Percentiles rank a stretch among this genome's conserved stretches.
phyloP scores from a whole-genome alignment of 2,797 vertebrate species.

The Periophthalmus magnuspinnatus region DNA sequence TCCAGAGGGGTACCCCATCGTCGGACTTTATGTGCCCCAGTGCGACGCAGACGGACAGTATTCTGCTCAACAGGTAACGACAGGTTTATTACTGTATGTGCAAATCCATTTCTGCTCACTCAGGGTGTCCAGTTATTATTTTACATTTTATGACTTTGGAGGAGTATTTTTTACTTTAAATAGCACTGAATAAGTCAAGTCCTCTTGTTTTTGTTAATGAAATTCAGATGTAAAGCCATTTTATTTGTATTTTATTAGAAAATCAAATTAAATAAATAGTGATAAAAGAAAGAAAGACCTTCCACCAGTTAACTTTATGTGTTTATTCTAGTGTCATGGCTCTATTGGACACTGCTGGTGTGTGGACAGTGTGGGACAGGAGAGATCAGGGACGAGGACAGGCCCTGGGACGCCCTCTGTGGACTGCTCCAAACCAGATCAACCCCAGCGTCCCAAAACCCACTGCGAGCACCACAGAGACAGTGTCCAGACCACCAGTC shows the following conservation, averaged over 20 bases:
- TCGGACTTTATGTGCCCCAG: slow-evolving; percentile 63
- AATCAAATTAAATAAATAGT: background rate
- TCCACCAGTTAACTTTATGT: no score
- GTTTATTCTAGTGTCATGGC: background rate
- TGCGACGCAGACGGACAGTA: slow-evolving; percentile 58
- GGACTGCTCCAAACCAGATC: slow-evolving; percentile 24
- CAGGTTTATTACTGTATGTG: background rate
- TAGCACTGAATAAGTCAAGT: no score
- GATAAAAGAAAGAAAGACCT: background rate
- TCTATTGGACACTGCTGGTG: slow-evolving; percentile 44
- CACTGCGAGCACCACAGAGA: slow-evolving; percentile 71
- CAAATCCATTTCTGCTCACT: no score
- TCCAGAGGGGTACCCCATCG: slow-evolving; percentile 10
- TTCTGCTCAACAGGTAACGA: background rate
- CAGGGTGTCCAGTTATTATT: no score
- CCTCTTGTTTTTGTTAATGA: no score
- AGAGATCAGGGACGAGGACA: slow-evolving; percentile 70
- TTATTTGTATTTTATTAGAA: no score
- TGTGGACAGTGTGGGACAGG: slow-evolving; percentile 62
- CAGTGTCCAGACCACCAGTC: slow-evolving; percentile 31
- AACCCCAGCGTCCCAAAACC: slow-evolving; percentile 51
- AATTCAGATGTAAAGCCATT: no score
- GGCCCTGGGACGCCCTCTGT: slow-evolving; percentile 46
- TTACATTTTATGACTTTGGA: no score
- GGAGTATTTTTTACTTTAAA: no score